Percentiles rank a stretch among this genome's conserved stretches.
Evolutionary conservation across 2,113 vertebrate species (phyloP).

Genomic region (Okapia johnstoni): DNA sequence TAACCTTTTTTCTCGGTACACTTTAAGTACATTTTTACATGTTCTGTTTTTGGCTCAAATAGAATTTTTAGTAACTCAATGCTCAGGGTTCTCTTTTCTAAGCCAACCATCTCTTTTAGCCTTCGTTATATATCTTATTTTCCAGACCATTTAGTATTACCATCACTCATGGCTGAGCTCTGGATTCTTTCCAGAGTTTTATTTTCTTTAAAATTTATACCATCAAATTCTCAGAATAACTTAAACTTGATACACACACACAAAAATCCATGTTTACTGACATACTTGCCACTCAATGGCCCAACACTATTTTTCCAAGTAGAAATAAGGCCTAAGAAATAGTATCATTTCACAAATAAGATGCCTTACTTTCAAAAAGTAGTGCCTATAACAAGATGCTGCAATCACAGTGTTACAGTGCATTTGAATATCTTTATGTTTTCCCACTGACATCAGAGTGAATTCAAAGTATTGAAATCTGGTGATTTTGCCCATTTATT

Average conservation of each 20-base stretch:
- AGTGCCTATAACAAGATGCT: not conserved
- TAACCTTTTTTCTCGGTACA: not conserved
- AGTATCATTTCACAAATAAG: not conserved
- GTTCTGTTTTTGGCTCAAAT: not conserved
- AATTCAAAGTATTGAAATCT: not conserved
- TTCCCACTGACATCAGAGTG: not conserved
- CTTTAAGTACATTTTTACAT: constrained; percentile 10
- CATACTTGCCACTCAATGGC: not conserved
- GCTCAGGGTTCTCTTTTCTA: not conserved
- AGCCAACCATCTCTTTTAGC: not conserved
- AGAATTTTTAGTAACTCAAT: constrained; percentile 19
- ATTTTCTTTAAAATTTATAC: not conserved
- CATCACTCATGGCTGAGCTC: not conserved
- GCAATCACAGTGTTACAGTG: accelerated
- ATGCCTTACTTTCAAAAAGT: not conserved
- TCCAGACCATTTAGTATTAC: not conserved
- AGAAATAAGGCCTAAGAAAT: not conserved
- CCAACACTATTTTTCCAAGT: not conserved
- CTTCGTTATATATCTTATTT: constrained; percentile 30
- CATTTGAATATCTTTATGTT: not conserved
- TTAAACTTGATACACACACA: not conserved
- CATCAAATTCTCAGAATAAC: not conserved
- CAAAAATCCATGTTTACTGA: not conserved
- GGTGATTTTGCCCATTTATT: not conserved
- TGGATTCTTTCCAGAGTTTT: not conserved